These are phyloP conservation scores for Chlorodrepanis virens DNA, from an alignment of 2,113 vertebrate genomes.

Conservation along the genomic window DNA sequence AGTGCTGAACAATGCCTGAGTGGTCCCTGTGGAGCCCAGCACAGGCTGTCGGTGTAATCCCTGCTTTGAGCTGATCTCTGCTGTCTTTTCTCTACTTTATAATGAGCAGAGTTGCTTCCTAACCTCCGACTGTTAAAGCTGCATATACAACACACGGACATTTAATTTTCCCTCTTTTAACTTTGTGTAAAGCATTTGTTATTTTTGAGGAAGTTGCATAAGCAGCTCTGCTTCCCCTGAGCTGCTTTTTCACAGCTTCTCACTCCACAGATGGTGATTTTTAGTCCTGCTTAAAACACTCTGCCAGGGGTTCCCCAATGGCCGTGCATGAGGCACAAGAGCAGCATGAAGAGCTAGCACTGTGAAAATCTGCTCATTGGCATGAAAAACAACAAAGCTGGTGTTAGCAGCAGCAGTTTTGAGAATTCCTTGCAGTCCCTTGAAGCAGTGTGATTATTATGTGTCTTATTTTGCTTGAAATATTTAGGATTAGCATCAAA, in stretches of 20 bases:
- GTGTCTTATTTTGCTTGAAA: background rate
- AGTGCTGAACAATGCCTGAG: background rate
- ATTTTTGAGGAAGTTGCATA: background rate
- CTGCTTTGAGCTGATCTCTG: background rate
- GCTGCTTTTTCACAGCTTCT: background rate
- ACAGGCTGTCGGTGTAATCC: background rate
- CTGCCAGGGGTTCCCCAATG: background rate
- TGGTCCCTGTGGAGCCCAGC: background rate
- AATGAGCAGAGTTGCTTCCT: background rate
- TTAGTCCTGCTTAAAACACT: background rate
- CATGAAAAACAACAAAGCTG: background rate
- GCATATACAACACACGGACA: background rate
- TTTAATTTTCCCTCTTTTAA: slow-evolving; percentile 21
- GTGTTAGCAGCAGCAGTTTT: background rate
- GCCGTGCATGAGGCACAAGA: background rate
- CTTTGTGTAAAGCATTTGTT: background rate
- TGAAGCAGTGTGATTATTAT: background rate
- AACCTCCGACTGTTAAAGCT: background rate
- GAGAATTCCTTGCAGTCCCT: background rate
- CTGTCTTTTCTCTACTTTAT: background rate
- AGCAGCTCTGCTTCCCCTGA: background rate
- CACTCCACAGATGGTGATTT: background rate
- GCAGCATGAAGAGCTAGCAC: background rate
- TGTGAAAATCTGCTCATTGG: background rate
- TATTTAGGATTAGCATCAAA: background rate